Evolutionary conservation across 2,797 vertebrate genomes (phyloP), one percentile per base, ranked within the genome.

Genomic region (Carapus acus): DNA sequence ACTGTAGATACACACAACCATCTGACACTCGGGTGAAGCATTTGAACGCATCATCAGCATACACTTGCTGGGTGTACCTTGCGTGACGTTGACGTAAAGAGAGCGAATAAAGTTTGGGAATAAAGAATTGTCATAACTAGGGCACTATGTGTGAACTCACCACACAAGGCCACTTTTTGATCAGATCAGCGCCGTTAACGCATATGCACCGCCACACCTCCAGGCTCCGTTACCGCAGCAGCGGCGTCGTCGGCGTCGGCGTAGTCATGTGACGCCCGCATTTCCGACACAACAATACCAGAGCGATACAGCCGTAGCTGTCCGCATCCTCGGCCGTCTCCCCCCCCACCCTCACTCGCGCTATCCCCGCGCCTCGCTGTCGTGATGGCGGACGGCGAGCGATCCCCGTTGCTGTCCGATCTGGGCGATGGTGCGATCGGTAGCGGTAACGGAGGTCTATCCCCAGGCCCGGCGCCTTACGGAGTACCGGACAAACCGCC

Each of bases 301-400:
- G 31, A 33, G 6, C 31, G 12, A 7, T 33, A 4, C 34, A 69
- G 53, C 64, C 54, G 58, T 49, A 39, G 58, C 71, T 68, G 62
- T 71, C 75, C 37, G 48, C 57, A 45, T 34, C 54, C 64, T 50
- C 75, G 38, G 58, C 64, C 31, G n/a, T n/a, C n/a, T n/a, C n/a
- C n/a, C n/a, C n/a, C n/a, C n/a, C n/a, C n/a, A n/a, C n/a, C n/a
- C n/a, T n/a, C n/a, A n/a, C 31, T 13, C 61, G 69, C 67, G 48
- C 66, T 57, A 67, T 65, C 54, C 66, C 56, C 66, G 65, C 78
- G 75, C 74, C 77, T 82, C 49, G 67, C 74, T 86, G 55, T 86
- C 83, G 86, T 78, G 77, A 93, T 93, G 89, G 91, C 92, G 80
- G 92, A 95, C 80, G 92, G 93, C 62, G 93, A 95, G 87, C 90